phyloP scores from a whole-genome alignment of 2,888 invertebrate species.

The Tachina lurida region DNA sequence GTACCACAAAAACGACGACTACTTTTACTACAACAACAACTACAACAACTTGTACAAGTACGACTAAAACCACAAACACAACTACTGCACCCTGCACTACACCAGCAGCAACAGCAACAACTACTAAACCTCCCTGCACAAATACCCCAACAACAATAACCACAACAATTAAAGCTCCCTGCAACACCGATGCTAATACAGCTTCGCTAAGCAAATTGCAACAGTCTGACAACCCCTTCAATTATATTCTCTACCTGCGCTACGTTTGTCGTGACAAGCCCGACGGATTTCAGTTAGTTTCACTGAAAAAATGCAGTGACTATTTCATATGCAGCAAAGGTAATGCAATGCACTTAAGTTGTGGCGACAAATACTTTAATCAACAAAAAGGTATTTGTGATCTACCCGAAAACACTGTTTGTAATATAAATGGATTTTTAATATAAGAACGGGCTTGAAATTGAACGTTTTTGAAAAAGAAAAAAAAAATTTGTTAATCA shows the following conservation, averaged over 20 bases:
- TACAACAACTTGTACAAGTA: background rate
- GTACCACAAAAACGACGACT: constrained; percentile 18
- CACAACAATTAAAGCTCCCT: constrained; percentile 49
- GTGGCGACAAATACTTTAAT: constrained; percentile 78
- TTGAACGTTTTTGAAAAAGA: background rate
- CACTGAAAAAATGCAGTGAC: constrained; percentile 77
- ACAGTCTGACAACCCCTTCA: constrained; percentile 56
- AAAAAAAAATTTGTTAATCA: background rate
- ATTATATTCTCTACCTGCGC: constrained; percentile 73
- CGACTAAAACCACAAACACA: background rate
- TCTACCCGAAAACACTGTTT: constrained; percentile 77
- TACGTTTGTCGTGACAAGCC: constrained; percentile 76
- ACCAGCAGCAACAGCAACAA: constrained; percentile 2
- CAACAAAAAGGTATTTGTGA: constrained; percentile 78
- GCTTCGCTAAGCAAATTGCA: background rate
- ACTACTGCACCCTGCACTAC: constrained; percentile 15
- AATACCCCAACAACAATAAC: constrained; percentile 13
- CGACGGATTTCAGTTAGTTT: constrained; percentile 78
- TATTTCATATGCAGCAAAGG: constrained; percentile 77
- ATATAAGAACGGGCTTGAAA: background rate
- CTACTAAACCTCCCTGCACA: constrained; percentile 15
- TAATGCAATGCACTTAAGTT: constrained; percentile 74
- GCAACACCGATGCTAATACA: background rate
- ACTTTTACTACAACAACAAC: constrained; percentile 17
- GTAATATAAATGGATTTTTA: constrained; percentile 72